These are phyloP conservation scores for Leptopilina syphax DNA, from an alignment of 2,888 invertebrate species.

Conservation along the genomic window DNA sequence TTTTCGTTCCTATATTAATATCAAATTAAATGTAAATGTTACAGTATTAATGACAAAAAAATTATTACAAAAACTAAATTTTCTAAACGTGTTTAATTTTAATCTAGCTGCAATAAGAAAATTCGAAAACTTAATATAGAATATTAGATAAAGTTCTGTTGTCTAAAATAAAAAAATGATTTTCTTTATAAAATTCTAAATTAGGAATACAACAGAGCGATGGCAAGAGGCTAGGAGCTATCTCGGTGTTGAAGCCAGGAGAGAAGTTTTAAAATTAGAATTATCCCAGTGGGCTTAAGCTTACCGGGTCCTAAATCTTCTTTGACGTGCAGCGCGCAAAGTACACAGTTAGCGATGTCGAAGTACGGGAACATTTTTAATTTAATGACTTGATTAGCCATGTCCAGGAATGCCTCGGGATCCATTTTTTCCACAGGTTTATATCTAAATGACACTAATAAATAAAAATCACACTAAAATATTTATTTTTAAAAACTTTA, in stretches of 20 bases:
- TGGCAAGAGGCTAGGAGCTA: conserved; percentile 53
- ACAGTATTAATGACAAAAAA: no score
- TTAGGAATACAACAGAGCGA: conserved; percentile 31
- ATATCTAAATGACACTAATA: neutral
- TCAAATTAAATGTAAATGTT: no score
- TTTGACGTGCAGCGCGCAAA: conserved; percentile 95
- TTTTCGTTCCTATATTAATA: no score
- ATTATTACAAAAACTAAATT: no score
- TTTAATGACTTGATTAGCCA: conserved; percentile 99
- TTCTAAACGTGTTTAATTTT: no score
- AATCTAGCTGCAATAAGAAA: no score
- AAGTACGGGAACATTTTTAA: conserved; percentile 99
- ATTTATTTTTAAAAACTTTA: neutral
- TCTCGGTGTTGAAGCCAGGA: conserved; percentile 61
- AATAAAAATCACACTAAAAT: neutral
- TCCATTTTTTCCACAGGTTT: conserved; percentile 82
- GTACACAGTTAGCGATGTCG: conserved; percentile 97
- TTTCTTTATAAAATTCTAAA: conserved; percentile 30
- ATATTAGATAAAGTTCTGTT: no score
- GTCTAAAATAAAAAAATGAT: neutral
- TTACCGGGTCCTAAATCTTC: conserved; percentile 96
- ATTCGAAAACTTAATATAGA: no score
- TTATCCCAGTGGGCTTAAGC: conserved; percentile 73
- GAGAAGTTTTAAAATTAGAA: conserved; percentile 73
- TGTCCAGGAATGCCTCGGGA: conserved; percentile 97